Evolutionary conservation across 2,888 invertebrate genomes (phyloP).

Genomic region (Chymomyza fuscimana): DNA sequence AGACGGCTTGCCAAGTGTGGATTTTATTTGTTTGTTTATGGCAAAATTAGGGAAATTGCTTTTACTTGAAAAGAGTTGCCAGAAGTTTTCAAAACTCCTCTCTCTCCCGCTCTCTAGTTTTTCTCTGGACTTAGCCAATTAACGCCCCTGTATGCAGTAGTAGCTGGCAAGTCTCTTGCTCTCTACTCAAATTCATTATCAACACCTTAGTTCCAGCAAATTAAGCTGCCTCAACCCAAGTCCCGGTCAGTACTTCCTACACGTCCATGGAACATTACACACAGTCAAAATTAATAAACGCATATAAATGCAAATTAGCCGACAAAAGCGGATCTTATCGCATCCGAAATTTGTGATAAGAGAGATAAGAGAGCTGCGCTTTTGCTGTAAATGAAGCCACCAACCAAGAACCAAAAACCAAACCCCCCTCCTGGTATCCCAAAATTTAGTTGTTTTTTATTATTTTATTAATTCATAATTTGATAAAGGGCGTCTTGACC

Average conservation of each 20-base stretch:
- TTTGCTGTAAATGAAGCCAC: slow-evolving; percentile 19
- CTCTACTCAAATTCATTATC: slow-evolving; percentile 59
- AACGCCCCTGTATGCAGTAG: slow-evolving; percentile 29
- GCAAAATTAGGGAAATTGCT: slow-evolving; percentile 76
- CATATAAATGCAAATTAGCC: slow-evolving; percentile 44
- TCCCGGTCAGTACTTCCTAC: not conserved
- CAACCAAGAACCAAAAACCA: slow-evolving; percentile 26
- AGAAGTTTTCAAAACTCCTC: slow-evolving; percentile 52
- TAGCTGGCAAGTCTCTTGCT: slow-evolving; percentile 34
- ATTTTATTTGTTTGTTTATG: slow-evolving; percentile 77
- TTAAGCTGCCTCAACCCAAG: slow-evolving; percentile 50
- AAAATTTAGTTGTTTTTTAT: slow-evolving; percentile 46
- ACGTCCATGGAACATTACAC: not conserved
- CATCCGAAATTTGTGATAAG: slow-evolving; percentile 18
- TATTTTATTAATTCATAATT: slow-evolving; percentile 70
- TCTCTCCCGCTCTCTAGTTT: not conserved
- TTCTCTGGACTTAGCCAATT: slow-evolving; percentile 2
- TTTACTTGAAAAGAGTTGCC: slow-evolving; percentile 55
- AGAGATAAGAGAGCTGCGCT: slow-evolving; percentile 10
- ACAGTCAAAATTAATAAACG: slow-evolving; percentile 10
- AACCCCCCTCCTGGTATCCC: slow-evolving; percentile 4
- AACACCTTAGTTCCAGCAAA: slow-evolving; percentile 74
- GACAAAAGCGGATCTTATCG: slow-evolving; percentile 13
- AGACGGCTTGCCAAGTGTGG: slow-evolving; percentile 67
- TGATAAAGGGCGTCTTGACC: slow-evolving; percentile 1